Evolutionary conservation across 2,797 vertebrate species (phyloP).

Genomic region (Phalanger gymnotis): DNA sequence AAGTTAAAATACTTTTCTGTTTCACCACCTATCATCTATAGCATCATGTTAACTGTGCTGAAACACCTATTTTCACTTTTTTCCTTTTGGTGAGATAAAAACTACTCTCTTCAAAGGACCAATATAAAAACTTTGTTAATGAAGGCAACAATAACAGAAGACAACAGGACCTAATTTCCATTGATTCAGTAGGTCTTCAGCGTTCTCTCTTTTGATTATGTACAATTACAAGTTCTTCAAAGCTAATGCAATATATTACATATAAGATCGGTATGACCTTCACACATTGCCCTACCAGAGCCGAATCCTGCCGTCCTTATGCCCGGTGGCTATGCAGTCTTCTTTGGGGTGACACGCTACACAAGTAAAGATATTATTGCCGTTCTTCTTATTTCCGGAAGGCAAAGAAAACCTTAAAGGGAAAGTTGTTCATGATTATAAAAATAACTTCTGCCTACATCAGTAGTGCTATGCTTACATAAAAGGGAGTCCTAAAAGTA

Average conservation of each 20-base stretch:
- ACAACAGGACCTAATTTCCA: not conserved
- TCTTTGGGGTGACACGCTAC: constrained; percentile 93
- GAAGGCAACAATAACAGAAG: not conserved
- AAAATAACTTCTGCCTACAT: not conserved
- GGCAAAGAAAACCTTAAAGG: constrained; percentile 89
- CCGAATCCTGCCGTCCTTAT: constrained; percentile 95
- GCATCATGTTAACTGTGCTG: not conserved
- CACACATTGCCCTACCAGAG: constrained; percentile 88
- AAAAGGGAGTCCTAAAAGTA: not conserved
- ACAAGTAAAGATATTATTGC: constrained; percentile 90
- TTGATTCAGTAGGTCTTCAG: not conserved
- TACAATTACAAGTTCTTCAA: not conserved
- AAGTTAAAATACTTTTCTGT: not conserved
- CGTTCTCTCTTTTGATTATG: not conserved
- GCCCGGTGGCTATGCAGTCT: constrained; percentile 95
- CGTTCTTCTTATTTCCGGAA: constrained; percentile 84
- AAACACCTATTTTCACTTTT: not conserved
- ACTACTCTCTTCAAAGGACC: not conserved
- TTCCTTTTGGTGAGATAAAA: not conserved
- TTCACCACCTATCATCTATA: not conserved
- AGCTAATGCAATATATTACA: not conserved
- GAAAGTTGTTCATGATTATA: constrained; percentile 10
- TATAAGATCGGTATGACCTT: too few relatives aligned
- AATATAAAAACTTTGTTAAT: not conserved
- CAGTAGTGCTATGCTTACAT: not conserved